Base-by-base conservation (phyloP, 2,797 vertebrate species). In the Gila robusta region DNA sequence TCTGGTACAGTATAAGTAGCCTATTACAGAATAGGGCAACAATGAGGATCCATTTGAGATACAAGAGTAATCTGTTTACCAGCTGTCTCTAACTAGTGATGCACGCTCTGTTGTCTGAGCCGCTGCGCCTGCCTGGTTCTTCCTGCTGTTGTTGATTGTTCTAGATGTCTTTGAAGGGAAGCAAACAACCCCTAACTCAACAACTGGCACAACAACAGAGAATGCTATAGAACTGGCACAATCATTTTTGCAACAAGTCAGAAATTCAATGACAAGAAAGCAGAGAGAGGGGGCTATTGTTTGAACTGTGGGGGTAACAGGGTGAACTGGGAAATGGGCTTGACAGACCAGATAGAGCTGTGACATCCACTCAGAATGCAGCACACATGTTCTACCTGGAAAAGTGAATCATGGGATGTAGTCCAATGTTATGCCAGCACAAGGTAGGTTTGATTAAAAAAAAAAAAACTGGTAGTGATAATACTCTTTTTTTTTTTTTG, bases 211-310 rank as follows among this genome's bases (percentile, higher is more conserved):
- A 81, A 87, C 86, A 91, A 89, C 94, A 95, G 94, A 94, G 94
- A 96, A 95, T 76, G 91, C 91, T 85, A 85, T 90, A 72, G 95
- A 96, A 96, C 41, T 78, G 86, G 88, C 92, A 94, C 92, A 94
- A 94, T 95, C 87, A 84, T 92, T 95, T 94, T 94, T 95, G 94
- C 94, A 96, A 95, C 90, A 92, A 94, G 91, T 94, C 91, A 93
- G 92, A 94, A 94, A 94, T 87, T 94, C 93, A 95, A 95, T 94
- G 91, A 86, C 92, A 94, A 95, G 94, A 93, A 95, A 94, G 94
- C 93, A 91, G 91, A 90, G 93, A 82, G 35, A 88, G 73, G 70
- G 70, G 86, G 66, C 82, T 77, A 88, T 94, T 94, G 93, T 94
- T 93, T 86, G 84, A 87, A 83, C 90, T 79, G 83, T 70, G 91